Percentiles rank a stretch among this genome's conserved stretches.
These are phyloP conservation scores for Drosophila varians DNA, from an alignment of 1,140 invertebrate species.

Conservation along the genomic window DNA sequence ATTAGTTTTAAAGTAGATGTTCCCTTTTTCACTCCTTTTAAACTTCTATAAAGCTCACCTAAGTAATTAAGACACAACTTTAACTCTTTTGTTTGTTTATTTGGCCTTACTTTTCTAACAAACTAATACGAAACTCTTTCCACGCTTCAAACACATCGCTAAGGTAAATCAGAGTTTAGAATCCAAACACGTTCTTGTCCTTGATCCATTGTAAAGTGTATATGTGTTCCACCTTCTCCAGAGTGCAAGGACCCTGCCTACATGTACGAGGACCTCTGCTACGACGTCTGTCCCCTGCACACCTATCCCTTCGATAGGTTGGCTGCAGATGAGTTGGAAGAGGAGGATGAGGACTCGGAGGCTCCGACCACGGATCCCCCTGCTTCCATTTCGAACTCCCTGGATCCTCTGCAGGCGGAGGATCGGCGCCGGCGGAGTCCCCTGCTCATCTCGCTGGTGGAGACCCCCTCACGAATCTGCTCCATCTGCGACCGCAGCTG, in stretches of 20 bases:
- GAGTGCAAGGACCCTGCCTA: constrained; percentile 60
- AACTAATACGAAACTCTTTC: constrained; percentile 8
- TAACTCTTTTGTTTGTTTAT: background rate
- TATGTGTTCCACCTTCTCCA: constrained; percentile 13
- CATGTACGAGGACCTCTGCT: constrained; percentile 65
- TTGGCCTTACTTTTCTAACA: constrained; percentile 4
- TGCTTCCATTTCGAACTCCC: constrained; percentile 11
- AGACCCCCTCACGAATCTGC: constrained; percentile 44
- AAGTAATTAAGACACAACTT: too few species aligned
- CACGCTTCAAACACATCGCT: constrained; percentile 7
- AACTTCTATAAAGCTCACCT: too few species aligned
- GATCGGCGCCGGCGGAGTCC: constrained; percentile 48
- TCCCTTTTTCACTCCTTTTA: too few species aligned
- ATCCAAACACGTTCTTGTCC: background rate
- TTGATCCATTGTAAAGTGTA: background rate
- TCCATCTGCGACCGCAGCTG: constrained; percentile 60
- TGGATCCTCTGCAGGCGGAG: constrained; percentile 64
- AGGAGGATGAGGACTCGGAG: background rate
- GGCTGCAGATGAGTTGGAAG: constrained; percentile 2
- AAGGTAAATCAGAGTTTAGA: constrained; percentile 48
- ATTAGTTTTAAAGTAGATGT: background rate
- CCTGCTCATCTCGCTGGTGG: constrained; percentile 13
- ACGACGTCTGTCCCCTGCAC: constrained; percentile 61
- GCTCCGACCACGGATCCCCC: constrained; percentile 5
- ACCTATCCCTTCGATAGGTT: constrained; percentile 48